Base-by-base conservation (phyloP, 1,140 invertebrate genomes). In the Zaprionus inermis region DNA sequence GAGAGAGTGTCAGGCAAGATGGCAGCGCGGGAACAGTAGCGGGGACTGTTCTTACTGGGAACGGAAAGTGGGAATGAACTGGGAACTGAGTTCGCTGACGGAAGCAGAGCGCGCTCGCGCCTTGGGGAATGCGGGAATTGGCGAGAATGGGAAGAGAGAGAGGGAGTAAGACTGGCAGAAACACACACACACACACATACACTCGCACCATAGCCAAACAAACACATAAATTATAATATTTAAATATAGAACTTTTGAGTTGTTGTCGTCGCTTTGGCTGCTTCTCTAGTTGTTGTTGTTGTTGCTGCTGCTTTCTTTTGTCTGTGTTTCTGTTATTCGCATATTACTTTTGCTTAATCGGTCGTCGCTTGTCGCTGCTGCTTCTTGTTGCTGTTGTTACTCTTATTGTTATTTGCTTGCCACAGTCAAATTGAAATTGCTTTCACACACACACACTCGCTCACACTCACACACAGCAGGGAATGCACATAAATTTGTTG, bases 191-290 rank as follows among this genome's bases (percentile, higher is more conserved):
- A 22, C 30, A 56, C 28, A 30, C 12, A 56, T 18, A 41, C 22
- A 54, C 54, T 51, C 38, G 36, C 75, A 78, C 78, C 78, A 81
- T 86, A 82, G 75, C 83, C 84, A 86, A 86, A 86, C 83, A 86
- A 86, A 83, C 79, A 88, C 84, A 86, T 86, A 86, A 86, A 86
- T 86, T 86, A 88, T 86, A 88, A 88, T 86, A 86, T 86, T 86
- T 88, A 88, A 88, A 88, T 88, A 89, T 88, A 88, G 83, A 88
- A 89, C 83, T 89, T 88, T 88, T 88, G 80, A 85, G 84, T 83
- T 88, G 83, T 88, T 79, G 83, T 83, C 72, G 75, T 60, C 71
- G 73, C 65, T 64, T 36, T 20, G 41, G 56, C 61, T 46, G 34
- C 64, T 28, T 51, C 49, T 70, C 41, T 67, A 79, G 66, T 20